Evolutionary conservation across 1,140 invertebrate species (phyloP), one percentile per base, ranked within the genome.

Genomic region (Daktulosphaira vitifoliae): DNA sequence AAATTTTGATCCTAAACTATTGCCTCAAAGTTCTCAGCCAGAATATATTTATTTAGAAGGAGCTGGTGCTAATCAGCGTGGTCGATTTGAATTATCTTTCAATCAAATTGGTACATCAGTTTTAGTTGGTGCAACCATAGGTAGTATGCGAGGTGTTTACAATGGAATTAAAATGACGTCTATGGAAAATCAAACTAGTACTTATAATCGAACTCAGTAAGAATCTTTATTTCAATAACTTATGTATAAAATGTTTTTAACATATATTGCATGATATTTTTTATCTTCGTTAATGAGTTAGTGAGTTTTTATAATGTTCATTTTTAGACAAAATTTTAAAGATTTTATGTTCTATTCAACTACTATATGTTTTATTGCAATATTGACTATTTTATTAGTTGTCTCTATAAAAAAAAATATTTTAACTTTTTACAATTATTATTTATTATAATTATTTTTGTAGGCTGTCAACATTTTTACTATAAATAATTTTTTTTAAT

Each of bases 1-100:
- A 68, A 95, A 93, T 76, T 90, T 93, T 75, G 90, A 95, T 76
- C 90, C 92, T 26, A 78, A 85, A 29, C 90, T 89, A 74, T 79
- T 94, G 67, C 83, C 85, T 46, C 59, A 68, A 48, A 81, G 83
- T 71, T 81, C 81, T 71, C 88, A 92, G 71, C 90, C 92, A 54
- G 90, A 96, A 78, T 96, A 90, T 71, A 90, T 97, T 71, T 92
- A 95, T 71, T 86, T 91, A 33, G 92, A 96, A 76, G 90, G 89
- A 53, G 83, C 84, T 15, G 80, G 79, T 26, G 33, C 53, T 9
- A 84, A 87, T 71, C 84, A 88, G 68, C 75, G 90, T 75, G 90
- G 89, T 23, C 76, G 89, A 54, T 90, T 92, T 74, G 90, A 93
- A 77, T 76, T 94, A 59, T 91, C 92, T 15, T 91, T 97, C 74